Evolutionary conservation across 1,140 invertebrate species (phyloP).

Genomic region (Neuroterus valhalla): DNA sequence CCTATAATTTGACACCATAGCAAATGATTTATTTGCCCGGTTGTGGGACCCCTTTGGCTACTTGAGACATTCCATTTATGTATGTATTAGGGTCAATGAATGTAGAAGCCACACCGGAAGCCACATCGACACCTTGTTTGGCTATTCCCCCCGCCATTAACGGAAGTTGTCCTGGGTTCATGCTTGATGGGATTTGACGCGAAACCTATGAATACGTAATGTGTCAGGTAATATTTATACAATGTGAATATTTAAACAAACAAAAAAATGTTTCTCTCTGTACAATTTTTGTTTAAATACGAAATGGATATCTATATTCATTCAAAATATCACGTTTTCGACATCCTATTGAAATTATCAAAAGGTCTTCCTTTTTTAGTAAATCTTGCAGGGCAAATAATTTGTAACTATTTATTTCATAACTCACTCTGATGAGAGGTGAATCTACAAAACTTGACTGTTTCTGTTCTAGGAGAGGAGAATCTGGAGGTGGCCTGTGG

Average conservation of each 20-base stretch:
- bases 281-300: too few relatives aligned
- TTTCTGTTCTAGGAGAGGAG: neutral
- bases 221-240: too few relatives aligned
- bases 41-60: conserved; percentile 2
- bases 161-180: neutral
- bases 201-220: conserved; percentile 25
- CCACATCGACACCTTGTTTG: neutral
- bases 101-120: neutral
- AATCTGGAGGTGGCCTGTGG: too few relatives aligned
- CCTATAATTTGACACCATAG: neutral
- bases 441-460: conserved; percentile 10
- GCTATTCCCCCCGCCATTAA: neutral
- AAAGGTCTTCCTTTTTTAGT: too few relatives aligned
- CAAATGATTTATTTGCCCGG: neutral
- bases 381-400: too few relatives aligned
- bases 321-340: too few relatives aligned
- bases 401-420: too few relatives aligned
- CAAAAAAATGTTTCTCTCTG: too few relatives aligned
- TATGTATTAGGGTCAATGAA: conserved; percentile 5
- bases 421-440: too few relatives aligned
- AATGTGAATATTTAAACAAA: too few relatives aligned
- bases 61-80: conserved; percentile 32
- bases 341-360: too few relatives aligned
- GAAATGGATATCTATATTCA: too few relatives aligned
- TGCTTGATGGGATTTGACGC: conserved; percentile 36